Conservation (phyloP, 2,797 vertebrate species). For the Acanthurus leucopareius region DNA sequence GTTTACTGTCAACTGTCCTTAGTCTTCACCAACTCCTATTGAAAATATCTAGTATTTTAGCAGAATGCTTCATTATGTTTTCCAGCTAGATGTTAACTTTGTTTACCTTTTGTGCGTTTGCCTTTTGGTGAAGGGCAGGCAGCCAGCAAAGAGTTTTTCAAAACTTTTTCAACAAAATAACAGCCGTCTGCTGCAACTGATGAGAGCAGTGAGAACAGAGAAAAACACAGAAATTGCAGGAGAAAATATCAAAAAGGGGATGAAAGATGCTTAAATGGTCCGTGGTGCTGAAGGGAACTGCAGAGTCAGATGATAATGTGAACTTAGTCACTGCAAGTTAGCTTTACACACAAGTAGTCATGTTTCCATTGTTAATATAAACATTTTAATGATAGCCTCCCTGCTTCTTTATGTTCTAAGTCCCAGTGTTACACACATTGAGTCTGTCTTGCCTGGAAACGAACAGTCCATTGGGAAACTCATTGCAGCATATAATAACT, state of each 20-base stretch:
- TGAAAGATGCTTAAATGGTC: slow-evolving; percentile 1
- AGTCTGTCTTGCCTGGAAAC: slow-evolving; percentile 4
- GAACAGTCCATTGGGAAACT: slow-evolving; percentile 20
- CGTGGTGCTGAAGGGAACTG: neutral
- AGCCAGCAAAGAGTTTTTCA: neutral
- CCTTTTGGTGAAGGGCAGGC: neutral
- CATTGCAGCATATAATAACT: slow-evolving; percentile 11
- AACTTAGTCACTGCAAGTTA: too few relatives aligned
- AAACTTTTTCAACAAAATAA: neutral
- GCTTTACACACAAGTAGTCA: neutral
- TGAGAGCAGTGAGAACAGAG: neutral
- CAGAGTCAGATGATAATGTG: neutral
- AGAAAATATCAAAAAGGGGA: neutral
- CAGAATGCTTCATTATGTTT: neutral
- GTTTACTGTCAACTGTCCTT: neutral
- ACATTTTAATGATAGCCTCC: too few relatives aligned
- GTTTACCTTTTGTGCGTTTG: neutral
- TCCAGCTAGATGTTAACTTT: neutral
- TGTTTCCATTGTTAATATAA: neutral
- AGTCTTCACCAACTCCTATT: neutral
- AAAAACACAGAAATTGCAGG: neutral
- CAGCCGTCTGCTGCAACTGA: neutral
- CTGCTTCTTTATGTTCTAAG: neutral
- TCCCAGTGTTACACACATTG: neutral
- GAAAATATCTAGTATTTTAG: slow-evolving; percentile 1